phyloP scores from a whole-genome alignment of 2,888 invertebrate genomes.

The Eudasyphora cyanicolor region DNA sequence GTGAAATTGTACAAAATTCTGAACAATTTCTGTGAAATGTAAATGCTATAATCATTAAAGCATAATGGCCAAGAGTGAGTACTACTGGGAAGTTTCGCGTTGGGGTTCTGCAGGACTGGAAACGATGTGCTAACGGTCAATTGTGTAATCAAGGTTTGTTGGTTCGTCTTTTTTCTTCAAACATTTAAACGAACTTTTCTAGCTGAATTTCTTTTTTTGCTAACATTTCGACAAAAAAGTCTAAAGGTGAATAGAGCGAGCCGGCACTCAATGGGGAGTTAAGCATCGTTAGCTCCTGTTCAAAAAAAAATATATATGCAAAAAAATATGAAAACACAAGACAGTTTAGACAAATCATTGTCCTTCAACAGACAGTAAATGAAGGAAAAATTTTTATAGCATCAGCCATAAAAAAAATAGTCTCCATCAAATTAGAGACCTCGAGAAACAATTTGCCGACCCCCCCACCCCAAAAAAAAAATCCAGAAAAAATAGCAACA shows the following conservation, averaged over 20 bases:
- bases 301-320: background rate
- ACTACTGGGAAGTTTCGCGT: background rate
- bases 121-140: conserved; percentile 53
- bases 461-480: no score
- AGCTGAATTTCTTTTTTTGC: background rate
- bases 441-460: no score
- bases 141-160: conserved; percentile 42
- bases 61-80: background rate
- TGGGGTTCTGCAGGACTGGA: background rate
- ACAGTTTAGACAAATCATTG: background rate
- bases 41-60: conserved; percentile 3
- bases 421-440: background rate
- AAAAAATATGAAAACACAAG: background rate
- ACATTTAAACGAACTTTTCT: background rate
- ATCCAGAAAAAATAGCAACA: no score
- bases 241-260: background rate
- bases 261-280: background rate
- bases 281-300: background rate
- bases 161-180: background rate
- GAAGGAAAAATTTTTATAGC: background rate
- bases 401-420: no score
- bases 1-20: background rate
- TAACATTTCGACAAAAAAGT: background rate
- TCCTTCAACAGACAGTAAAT: background rate
- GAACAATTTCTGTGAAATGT: background rate